These are phyloP conservation scores for Dermolepida albohirtum DNA, from an alignment of 2,888 invertebrate genomes.

Conservation along the genomic window DNA sequence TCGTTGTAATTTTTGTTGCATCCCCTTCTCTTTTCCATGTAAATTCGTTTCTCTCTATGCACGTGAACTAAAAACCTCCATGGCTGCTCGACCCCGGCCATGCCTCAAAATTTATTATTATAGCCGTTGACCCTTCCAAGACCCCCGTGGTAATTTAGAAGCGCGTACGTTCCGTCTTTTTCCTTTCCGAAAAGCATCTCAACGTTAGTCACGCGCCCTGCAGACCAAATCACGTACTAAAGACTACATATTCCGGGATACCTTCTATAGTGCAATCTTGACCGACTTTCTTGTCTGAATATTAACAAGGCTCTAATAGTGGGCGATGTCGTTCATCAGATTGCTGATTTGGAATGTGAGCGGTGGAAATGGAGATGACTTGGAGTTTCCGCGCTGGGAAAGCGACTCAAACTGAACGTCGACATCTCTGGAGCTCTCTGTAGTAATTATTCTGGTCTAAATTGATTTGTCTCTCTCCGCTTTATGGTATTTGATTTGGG, in stretches of 20 bases:
- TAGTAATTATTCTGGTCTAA: constrained; percentile 26
- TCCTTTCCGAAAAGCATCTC: constrained; percentile 44
- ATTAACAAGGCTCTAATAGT: background rate
- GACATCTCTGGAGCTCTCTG: constrained; percentile 2
- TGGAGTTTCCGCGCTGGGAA: no score
- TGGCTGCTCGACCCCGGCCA: constrained; percentile 26
- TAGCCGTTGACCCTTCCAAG: constrained; percentile 55
- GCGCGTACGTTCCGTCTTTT: constrained; percentile 47
- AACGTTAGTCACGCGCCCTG: constrained; percentile 50
- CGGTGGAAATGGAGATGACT: background rate
- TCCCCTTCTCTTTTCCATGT: no score
- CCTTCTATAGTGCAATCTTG: no score
- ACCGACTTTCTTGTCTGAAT: background rate
- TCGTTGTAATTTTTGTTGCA: no score
- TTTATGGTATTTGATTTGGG: constrained; percentile 18
- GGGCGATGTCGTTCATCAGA: background rate
- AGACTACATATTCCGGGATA: constrained; percentile 3
- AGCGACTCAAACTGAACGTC: background rate
- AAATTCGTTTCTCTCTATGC: no score
- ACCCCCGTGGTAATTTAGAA: constrained; percentile 52
- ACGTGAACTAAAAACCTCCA: no score
- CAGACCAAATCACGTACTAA: constrained; percentile 43
- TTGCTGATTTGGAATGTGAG: constrained; percentile 8
- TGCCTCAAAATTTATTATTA: constrained; percentile 54
- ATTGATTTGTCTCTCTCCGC: constrained; percentile 21